These are phyloP conservation scores for Sphecodes monilicornis DNA, from an alignment of 2,888 invertebrate species.

Conservation along the genomic window DNA sequence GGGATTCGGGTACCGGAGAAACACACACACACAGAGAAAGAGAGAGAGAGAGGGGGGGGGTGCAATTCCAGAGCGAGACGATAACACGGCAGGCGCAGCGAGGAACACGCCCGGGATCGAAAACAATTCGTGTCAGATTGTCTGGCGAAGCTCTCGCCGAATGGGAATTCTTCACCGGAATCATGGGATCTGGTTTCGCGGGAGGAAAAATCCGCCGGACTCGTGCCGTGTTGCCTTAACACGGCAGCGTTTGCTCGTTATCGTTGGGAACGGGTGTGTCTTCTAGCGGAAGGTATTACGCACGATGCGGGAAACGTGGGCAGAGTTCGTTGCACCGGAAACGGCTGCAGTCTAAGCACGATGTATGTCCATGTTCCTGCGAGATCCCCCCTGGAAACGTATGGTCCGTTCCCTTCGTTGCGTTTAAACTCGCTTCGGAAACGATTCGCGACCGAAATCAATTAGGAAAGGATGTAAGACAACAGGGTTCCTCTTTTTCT, in stretches of 20 bases:
- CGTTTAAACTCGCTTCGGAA: slow-evolving; percentile 37
- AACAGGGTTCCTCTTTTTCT: not conserved
- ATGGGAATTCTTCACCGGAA: slow-evolving; percentile 21
- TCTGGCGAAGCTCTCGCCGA: slow-evolving; percentile 29
- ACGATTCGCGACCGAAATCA: slow-evolving; percentile 63
- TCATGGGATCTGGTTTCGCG: not conserved
- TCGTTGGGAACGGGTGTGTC: slow-evolving; percentile 47
- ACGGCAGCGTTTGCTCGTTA: slow-evolving; percentile 46
- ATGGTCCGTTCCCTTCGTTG: slow-evolving; percentile 44
- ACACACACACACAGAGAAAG: no score
- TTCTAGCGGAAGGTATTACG: slow-evolving; percentile 43
- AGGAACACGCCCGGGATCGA: slow-evolving; percentile 29
- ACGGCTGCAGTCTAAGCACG: slow-evolving; percentile 36
- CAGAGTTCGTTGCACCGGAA: not conserved
- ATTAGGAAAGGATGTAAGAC: slow-evolving; percentile 71
- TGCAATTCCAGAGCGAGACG: slow-evolving; percentile 20
- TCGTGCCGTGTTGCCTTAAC: slow-evolving; percentile 4
- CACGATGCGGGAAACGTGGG: slow-evolving; percentile 22
- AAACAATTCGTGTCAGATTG: slow-evolving; percentile 51
- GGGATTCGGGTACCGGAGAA: not conserved
- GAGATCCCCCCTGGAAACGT: slow-evolving; percentile 53
- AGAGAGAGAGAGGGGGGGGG: no score
- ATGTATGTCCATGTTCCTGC: slow-evolving; percentile 47
- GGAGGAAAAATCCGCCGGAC: slow-evolving; percentile 47
- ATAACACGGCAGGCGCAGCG: slow-evolving; percentile 43